These are phyloP conservation scores for Acropora yongei DNA, from an alignment of 64 coral and sea anemone species.

Conservation along the genomic window DNA sequence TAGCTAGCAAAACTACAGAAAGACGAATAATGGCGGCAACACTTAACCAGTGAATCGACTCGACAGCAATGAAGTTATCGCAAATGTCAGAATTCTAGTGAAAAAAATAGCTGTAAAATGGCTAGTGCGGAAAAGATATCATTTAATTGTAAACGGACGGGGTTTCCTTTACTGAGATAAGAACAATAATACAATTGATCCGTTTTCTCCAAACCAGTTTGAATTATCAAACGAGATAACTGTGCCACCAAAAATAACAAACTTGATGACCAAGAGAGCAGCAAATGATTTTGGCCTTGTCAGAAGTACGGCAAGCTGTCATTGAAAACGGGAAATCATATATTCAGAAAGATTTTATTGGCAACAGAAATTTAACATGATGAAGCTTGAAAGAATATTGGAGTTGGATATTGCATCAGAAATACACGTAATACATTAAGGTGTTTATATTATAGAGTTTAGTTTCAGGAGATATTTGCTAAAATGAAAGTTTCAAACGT, in stretches of 20 bases:
- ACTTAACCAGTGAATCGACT: too few species aligned
- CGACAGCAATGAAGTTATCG: too few species aligned
- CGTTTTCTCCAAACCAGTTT: neutral
- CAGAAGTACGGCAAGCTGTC: neutral
- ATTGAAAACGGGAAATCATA: constrained; percentile 26
- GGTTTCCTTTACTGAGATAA: neutral
- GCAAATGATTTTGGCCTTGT: neutral
- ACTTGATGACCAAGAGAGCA: constrained; percentile 1
- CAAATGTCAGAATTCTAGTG: too few species aligned
- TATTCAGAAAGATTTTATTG: constrained; percentile 2
- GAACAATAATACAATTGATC: neutral
- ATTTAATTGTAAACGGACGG: neutral
- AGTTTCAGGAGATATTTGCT: too few species aligned
- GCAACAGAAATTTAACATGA: neutral
- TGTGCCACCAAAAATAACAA: constrained; percentile 13
- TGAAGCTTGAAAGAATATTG: neutral
- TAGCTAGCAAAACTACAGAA: too few species aligned
- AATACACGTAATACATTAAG: neutral
- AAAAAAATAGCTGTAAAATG: too few species aligned
- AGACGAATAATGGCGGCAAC: too few species aligned
- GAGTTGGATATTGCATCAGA: neutral
- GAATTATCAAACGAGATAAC: neutral
- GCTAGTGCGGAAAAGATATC: neutral
- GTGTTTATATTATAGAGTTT: too few species aligned
- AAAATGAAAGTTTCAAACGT: too few species aligned